Base-by-base conservation (phyloP, 2,797 vertebrate species). In the Lepus townsendii region DNA sequence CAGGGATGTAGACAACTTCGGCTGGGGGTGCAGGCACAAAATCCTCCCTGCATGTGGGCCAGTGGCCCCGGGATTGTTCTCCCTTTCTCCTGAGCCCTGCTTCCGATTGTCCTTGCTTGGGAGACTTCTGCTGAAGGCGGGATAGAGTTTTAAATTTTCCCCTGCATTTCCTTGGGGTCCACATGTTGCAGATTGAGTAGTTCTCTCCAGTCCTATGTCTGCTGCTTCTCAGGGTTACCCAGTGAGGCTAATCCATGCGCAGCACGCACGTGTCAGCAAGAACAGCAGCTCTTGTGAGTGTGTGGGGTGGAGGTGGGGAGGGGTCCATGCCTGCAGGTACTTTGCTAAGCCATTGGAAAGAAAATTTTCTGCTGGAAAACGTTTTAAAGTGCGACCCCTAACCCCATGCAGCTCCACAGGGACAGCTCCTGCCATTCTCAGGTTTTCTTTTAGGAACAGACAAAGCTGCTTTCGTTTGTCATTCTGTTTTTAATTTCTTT, bases 1-100 rank as follows among this genome's bases (percentile, higher is more conserved):
- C 9, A 0, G 71, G 30, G 42, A 50, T 63, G 24, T 5, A 0
- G 19, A 47, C 47, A 16, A 4, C 42, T 47, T 60, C 32, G 2
- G 5, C 78, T 30, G 12, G n/a, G 26, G 22, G 52, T 12, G 68
- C 0, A 0, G 4, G 7, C 7, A 9, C 5, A 19, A 5, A 22
- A n/a, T 7, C 20, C 13, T 8, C 17, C 22, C 16, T 8, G 2
- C 13, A 0, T 5, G 0, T 5, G 0, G 2, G 52, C 27, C 50
- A 4, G 42, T 9, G 30, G 13, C 38, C 19, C 27, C 24, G 0
- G 42, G 0, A 0, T 7, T 35, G 22, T 6, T 20, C 35, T 26
- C 16, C 11, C 69, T 80, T 38, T 38, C 47, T 32, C 3, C 30
- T 26, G n/a, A 69, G 24, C 22, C 38, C 62, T 5, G 14, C 60